Percentiles rank a stretch among this genome's conserved stretches.
Conservation (phyloP, 2,113 vertebrate genomes). For the Rutilus rutilus region DNA sequence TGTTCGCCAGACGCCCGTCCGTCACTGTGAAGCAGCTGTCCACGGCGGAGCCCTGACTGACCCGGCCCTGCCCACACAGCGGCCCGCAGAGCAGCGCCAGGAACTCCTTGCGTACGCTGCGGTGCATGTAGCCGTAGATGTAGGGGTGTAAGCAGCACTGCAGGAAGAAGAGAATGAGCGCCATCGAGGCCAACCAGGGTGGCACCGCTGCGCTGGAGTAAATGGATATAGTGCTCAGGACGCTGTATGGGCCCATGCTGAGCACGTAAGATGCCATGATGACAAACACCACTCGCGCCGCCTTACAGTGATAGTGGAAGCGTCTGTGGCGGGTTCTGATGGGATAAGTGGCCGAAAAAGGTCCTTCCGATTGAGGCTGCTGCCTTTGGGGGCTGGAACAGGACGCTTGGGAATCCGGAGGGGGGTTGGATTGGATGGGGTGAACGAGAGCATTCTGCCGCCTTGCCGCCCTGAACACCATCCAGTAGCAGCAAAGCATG, state of each 20-base stretch:
- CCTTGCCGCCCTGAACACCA: constrained; percentile 85
- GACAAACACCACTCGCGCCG: constrained; percentile 85
- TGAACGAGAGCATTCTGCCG: constrained; percentile 87
- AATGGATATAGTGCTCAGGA: constrained; percentile 80
- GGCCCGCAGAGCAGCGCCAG: constrained; percentile 79
- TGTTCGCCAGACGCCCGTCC: constrained; percentile 72
- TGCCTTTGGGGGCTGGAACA: constrained; percentile 61
- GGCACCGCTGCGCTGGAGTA: constrained; percentile 73
- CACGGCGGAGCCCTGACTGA: constrained; percentile 69
- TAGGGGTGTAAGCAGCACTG: constrained; percentile 90
- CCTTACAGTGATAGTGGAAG: constrained; percentile 87
- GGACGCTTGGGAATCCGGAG: constrained; percentile 67
- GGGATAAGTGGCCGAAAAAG: constrained; percentile 66
- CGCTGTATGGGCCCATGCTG: constrained; percentile 86
- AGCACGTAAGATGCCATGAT: constrained; percentile 87
- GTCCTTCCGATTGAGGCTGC: constrained; percentile 53
- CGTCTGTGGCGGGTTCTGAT: constrained; percentile 72
- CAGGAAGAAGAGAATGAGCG: constrained; percentile 86
- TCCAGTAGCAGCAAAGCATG: constrained; percentile 88
- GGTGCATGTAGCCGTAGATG: constrained; percentile 90
- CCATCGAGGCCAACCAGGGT: constrained; percentile 81
- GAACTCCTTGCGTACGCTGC: constrained; percentile 82
- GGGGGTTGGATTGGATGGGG: constrained; percentile 74
- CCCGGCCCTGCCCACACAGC: constrained; percentile 72
- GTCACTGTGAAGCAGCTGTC: constrained; percentile 80